Base-by-base conservation (phyloP, 2,888 invertebrate genomes). In the Lithophane socia region DNA sequence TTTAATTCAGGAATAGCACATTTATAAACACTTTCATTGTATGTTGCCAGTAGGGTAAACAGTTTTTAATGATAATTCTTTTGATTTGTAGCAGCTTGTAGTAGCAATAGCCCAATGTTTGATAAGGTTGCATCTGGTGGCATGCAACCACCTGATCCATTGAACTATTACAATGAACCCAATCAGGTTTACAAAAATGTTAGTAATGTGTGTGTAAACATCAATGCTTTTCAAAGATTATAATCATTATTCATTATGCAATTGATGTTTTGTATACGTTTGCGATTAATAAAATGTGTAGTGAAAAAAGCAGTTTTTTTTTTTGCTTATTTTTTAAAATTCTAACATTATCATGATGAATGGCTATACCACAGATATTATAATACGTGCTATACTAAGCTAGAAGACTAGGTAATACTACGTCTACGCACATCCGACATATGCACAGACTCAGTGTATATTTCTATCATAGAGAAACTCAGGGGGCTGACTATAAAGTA, bases 141-240 rank as follows among this genome's bases (percentile, higher is more conserved):
- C 29, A 18, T 49, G n/a, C 21, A 44, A 47, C 47, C 44, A 29
- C 29, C 77, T 18, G 16, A 52, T 52, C 37, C 37, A 13, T 71
- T 71, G 52, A 70, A 70, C 58, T 68, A 49, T 68, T 56, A 24
- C 16, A 1, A 52, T 16, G 18, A 21, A 75, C 18, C 29, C 4
- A 52, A 21, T 52, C 13, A 42, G 47, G 12, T 49, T 75, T 1
- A 52, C 1, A 60, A 58, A 58, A 65, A 60, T 60, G 37, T 65
- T 71, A 58, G 69, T 58, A 70, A 54, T 66, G 21, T 37, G 52
- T 60, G 9, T 60, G 16, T 4, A 60, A 58, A 60, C 60, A 77
- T n/a, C 9, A 66, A 60, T 72, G 52, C 24, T 78, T 61, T 78
- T 42, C 1, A 60, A 72, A 66, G 44, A 72, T 47, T 76, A 47